These are phyloP conservation scores for Teleopsis dalmanni DNA, from an alignment of 1,140 invertebrate genomes.

Conservation along the genomic window DNA sequence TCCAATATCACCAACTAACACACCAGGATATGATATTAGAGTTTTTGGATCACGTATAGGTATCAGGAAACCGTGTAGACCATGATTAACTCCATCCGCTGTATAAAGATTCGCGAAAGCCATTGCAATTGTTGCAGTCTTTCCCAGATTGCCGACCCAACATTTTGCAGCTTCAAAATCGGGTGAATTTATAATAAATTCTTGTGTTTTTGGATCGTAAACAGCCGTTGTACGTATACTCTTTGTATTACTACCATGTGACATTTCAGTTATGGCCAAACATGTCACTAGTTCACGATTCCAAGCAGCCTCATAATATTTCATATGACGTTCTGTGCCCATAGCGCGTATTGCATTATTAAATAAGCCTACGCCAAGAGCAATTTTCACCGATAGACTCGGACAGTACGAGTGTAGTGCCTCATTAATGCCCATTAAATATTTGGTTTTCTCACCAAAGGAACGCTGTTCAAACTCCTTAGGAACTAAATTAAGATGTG, in stretches of 20 bases:
- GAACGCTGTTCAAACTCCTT: constrained; percentile 51
- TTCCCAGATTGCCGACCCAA: constrained; percentile 87
- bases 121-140: constrained; percentile 78
- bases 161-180: constrained; percentile 93
- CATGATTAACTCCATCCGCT: constrained; percentile 70
- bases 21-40: constrained; percentile 60
- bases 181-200: constrained; percentile 85
- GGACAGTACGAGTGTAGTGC: constrained; percentile 57
- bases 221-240: constrained; percentile 83
- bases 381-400: constrained; percentile 62
- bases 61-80: constrained; percentile 78
- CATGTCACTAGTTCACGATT: constrained; percentile 67
- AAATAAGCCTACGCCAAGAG: constrained; percentile 59
- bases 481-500: constrained; percentile 51
- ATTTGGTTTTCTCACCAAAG: constrained; percentile 59
- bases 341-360: constrained; percentile 60
- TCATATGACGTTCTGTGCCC: constrained; percentile 68
- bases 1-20: constrained; percentile 75
- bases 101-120: constrained; percentile 80
- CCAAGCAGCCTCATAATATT: constrained; percentile 61
- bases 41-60: constrained; percentile 73
- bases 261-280: constrained; percentile 85
- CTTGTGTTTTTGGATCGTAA: constrained; percentile 67
- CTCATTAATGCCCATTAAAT: constrained; percentile 63
- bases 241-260: constrained; percentile 90